Conservation (phyloP, 2,113 vertebrate genomes). For the Toxotes chatareus region DNA sequence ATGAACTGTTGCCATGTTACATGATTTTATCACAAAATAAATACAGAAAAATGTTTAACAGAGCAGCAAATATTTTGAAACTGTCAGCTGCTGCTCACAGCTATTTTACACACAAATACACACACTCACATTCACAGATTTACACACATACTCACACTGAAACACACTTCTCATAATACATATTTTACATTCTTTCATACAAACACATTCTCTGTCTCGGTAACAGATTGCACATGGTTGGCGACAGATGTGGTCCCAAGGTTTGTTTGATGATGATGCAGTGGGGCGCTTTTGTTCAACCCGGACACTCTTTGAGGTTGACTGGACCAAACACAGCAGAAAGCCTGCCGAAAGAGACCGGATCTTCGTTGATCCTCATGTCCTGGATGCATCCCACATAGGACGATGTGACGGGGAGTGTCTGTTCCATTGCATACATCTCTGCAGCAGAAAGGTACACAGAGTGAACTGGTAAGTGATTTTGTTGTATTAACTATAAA, state of each 20-base stretch:
- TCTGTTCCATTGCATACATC: constrained; percentile 21
- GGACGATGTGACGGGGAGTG: constrained; percentile 83
- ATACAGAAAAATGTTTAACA: constrained; percentile 71
- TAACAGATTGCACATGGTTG: constrained; percentile 78
- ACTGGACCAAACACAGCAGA: constrained; percentile 85
- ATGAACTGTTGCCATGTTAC: constrained; percentile 38
- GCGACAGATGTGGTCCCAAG: constrained; percentile 72
- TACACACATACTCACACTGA: neutral
- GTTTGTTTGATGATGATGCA: constrained; percentile 24
- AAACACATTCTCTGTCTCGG: constrained; percentile 75
- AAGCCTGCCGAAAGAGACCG: constrained; percentile 81
- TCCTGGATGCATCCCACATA: constrained; percentile 91
- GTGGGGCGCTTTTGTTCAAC: constrained; percentile 66
- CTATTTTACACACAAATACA: constrained; percentile 16
- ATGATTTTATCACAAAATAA: constrained; percentile 77
- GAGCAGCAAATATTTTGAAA: constrained; percentile 49
- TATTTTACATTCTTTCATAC: constrained; percentile 42
- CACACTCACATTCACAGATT: constrained; percentile 19
- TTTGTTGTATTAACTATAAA: neutral
- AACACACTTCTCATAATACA: constrained; percentile 29
- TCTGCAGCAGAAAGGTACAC: constrained; percentile 40
- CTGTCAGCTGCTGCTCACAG: constrained; percentile 46
- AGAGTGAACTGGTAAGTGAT: neutral
- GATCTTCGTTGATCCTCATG: constrained; percentile 85
- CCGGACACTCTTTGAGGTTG: constrained; percentile 90